These are phyloP conservation scores for Craterocephalus amniculus DNA, from an alignment of 2,797 vertebrate genomes.

Conservation along the genomic window DNA sequence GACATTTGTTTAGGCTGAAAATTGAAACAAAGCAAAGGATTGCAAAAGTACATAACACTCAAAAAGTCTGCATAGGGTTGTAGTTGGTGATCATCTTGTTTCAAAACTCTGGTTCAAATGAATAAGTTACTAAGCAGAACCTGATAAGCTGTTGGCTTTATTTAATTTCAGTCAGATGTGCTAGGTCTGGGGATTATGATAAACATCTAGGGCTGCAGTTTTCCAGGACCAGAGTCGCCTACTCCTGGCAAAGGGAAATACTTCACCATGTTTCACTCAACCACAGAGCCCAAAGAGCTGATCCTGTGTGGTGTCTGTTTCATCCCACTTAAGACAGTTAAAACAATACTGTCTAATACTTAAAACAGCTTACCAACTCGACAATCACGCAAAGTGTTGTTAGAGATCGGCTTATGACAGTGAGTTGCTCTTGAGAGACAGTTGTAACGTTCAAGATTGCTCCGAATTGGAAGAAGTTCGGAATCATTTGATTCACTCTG, in stretches of 20 bases:
- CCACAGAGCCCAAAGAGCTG: constrained; percentile 43
- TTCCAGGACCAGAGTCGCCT: no score
- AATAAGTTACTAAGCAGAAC: no score
- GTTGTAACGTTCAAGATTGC: not conserved
- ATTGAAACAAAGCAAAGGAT: constrained; percentile 6
- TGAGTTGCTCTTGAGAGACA: not conserved
- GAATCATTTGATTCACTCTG: not conserved
- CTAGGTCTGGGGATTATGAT: no score
- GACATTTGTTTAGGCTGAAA: not conserved
- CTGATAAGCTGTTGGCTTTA: no score
- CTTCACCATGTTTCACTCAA: constrained; percentile 21
- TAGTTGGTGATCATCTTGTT: no score
- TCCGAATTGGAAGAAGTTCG: not conserved
- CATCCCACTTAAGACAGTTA: constrained; percentile 49
- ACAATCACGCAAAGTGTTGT: not conserved
- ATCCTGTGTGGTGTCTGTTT: constrained; percentile 43
- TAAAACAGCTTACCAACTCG: constrained; percentile 13
- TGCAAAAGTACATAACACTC: constrained; percentile 9
- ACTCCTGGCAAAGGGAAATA: constrained; percentile 13
- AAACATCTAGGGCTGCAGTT: no score
- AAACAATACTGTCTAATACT: constrained; percentile 35
- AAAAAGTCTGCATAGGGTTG: not conserved
- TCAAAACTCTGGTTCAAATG: no score
- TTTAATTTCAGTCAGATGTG: no score
- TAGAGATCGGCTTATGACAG: not conserved